Conservation (phyloP, 2,888 invertebrate genomes). For the Malacosoma neustria region DNA sequence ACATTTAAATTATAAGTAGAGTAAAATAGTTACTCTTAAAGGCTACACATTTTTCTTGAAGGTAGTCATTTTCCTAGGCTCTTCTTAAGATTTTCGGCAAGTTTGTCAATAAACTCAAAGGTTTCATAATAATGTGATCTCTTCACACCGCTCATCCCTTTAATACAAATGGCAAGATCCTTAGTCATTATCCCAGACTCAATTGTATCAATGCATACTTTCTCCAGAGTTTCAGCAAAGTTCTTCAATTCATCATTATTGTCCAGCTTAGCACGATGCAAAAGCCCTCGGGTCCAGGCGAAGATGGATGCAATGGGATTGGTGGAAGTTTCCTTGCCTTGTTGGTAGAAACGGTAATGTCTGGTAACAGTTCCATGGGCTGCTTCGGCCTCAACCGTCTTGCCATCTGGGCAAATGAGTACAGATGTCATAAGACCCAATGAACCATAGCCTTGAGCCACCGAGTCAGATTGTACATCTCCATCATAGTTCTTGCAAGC, state of each 20-base stretch:
- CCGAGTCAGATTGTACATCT: conserved; percentile 98
- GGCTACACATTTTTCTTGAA: conserved; percentile 29
- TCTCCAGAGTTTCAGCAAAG: conserved; percentile 91
- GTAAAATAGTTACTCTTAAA: conserved; percentile 25
- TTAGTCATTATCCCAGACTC: conserved; percentile 98
- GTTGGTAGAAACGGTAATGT: conserved; percentile 90
- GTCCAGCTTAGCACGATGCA: conserved; percentile 96
- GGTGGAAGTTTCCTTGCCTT: conserved; percentile 98
- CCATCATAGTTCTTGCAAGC: conserved; percentile 99
- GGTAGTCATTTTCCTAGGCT: conserved; percentile 73
- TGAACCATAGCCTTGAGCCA: conserved; percentile 97
- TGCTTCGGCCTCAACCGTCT: conserved; percentile 98
- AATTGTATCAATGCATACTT: conserved; percentile 95
- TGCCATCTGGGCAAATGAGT: conserved; percentile 96
- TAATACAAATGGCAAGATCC: conserved; percentile 98
- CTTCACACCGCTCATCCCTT: conserved; percentile 88
- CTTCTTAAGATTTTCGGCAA: conserved; percentile 90
- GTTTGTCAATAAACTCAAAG: conserved; percentile 96
- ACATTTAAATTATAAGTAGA: conserved; percentile 7
- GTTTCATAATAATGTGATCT: conserved; percentile 95
- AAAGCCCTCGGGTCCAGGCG: conserved; percentile 96
- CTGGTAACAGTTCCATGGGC: conserved; percentile 98
- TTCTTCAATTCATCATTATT: conserved; percentile 82
- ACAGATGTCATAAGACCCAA: conserved; percentile 99
- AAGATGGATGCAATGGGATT: conserved; percentile 99